Percentiles rank a stretch among this genome's conserved stretches.
Evolutionary conservation across 2,113 vertebrate genomes (phyloP).

Genomic region (Puffinus mauretanicus): DNA sequence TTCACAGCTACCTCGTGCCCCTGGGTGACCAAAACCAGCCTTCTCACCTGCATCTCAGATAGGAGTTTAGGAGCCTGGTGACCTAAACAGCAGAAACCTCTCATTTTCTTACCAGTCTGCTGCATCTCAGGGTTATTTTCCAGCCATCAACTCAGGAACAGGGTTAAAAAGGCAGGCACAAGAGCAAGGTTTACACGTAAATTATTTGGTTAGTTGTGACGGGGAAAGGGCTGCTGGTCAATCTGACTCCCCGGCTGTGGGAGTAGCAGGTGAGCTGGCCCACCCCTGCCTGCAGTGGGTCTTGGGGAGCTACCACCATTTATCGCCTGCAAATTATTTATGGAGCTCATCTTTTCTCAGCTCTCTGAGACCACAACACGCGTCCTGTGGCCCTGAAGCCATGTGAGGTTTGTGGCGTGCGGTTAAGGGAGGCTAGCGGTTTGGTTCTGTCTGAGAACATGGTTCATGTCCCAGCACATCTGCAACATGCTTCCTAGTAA

Average conservation of each 20-base stretch:
- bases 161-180: neutral
- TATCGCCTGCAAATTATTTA: neutral
- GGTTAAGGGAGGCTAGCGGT: neutral
- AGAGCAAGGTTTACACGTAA: neutral
- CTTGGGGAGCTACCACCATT: neutral
- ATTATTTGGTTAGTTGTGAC: neutral
- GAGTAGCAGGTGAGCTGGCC: neutral
- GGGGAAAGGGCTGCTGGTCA: neutral
- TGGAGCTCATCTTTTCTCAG: neutral
- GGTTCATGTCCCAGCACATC: neutral
- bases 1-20: neutral
- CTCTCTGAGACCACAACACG: neutral
- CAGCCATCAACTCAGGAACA: neutral
- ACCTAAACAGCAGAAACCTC: neutral
- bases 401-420: accelerated
- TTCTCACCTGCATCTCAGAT: neutral
- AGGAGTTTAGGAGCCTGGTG: neutral
- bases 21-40: neutral
- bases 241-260: neutral
- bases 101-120: neutral
- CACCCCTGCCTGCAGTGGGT: neutral
- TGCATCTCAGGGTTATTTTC: neutral
- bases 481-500: neutral
- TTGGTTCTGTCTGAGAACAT: neutral
- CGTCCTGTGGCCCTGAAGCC: neutral